Percentiles rank a stretch among this genome's conserved stretches.
Evolutionary conservation across 2,888 invertebrate species (phyloP).

Genomic region (Hoplodrina blanda): DNA sequence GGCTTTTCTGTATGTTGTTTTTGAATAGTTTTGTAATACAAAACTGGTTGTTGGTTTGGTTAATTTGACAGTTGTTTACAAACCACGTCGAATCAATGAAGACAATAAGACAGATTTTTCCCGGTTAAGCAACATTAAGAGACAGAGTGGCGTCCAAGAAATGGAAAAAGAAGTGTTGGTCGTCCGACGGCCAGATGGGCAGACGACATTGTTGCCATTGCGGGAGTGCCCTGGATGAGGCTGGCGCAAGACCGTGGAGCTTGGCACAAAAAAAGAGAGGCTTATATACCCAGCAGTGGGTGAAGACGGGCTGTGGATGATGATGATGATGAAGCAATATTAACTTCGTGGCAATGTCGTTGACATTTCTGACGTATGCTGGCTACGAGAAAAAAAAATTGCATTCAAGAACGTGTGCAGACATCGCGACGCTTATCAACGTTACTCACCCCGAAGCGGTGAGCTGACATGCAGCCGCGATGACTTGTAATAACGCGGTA

Average conservation of each 20-base stretch:
- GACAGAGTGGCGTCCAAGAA: too few relatives aligned
- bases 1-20: conserved; percentile 43
- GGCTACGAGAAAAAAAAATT: conserved; percentile 20
- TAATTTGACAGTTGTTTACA: conserved; percentile 29
- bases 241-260: too few relatives aligned
- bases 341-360: background rate
- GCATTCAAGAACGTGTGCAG: conserved; percentile 27
- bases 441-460: conserved; percentile 56
- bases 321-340: too few relatives aligned
- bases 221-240: too few relatives aligned
- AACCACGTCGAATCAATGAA: background rate
- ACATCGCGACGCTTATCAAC: conserved; percentile 50
- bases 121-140: background rate
- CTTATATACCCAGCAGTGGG: too few relatives aligned
- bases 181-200: too few relatives aligned
- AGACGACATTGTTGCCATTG: too few relatives aligned
- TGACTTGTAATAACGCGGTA: conserved; percentile 78
- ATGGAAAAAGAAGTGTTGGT: too few relatives aligned
- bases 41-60: conserved; percentile 16
- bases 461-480: conserved; percentile 62
- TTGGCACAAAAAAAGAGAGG: too few relatives aligned
- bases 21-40: conserved; percentile 11
- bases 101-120: conserved; percentile 7
- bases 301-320: too few relatives aligned
- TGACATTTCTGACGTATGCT: background rate